phyloP scores from a whole-genome alignment of 2,888 invertebrate genomes.

The Netelia virgata region DNA sequence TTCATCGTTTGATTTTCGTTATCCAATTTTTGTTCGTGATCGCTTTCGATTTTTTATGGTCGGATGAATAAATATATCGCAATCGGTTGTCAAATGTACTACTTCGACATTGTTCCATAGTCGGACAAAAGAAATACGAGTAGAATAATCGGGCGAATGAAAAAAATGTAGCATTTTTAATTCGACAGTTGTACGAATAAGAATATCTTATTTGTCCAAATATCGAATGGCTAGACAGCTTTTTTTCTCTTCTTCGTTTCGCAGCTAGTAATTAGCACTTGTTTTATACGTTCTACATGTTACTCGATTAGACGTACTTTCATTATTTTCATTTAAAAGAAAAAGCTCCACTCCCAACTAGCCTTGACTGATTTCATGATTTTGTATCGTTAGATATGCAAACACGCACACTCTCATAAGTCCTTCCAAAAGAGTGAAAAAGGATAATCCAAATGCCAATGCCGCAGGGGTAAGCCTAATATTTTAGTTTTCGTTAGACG shows the following conservation, averaged over 20 bases:
- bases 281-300: slow-evolving; percentile 29
- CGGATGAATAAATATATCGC: too few species aligned
- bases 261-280: slow-evolving; percentile 30
- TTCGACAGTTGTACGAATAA: too few species aligned
- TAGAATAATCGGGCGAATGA: too few species aligned
- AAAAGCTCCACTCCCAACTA: slow-evolving; percentile 8
- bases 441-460: slow-evolving; percentile 86
- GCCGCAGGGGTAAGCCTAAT: slow-evolving; percentile 79
- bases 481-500: neutral
- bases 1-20: too few species aligned
- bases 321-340: slow-evolving; percentile 46
- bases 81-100: too few species aligned
- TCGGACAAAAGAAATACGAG: too few species aligned
- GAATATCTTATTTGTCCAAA: neutral
- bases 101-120: too few species aligned
- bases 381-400: slow-evolving; percentile 85
- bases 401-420: slow-evolving; percentile 91
- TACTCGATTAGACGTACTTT: slow-evolving; percentile 47
- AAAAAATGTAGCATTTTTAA: too few species aligned
- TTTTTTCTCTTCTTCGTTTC: neutral
- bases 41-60: too few species aligned
- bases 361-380: slow-evolving; percentile 67
- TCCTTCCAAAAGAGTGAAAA: slow-evolving; percentile 91
- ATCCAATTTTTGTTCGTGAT: too few species aligned
- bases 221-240: neutral